Percentiles rank a stretch among this genome's conserved stretches.
Evolutionary conservation across 1,140 invertebrate species (phyloP).

Genomic region (Asbolus verrucosus): DNA sequence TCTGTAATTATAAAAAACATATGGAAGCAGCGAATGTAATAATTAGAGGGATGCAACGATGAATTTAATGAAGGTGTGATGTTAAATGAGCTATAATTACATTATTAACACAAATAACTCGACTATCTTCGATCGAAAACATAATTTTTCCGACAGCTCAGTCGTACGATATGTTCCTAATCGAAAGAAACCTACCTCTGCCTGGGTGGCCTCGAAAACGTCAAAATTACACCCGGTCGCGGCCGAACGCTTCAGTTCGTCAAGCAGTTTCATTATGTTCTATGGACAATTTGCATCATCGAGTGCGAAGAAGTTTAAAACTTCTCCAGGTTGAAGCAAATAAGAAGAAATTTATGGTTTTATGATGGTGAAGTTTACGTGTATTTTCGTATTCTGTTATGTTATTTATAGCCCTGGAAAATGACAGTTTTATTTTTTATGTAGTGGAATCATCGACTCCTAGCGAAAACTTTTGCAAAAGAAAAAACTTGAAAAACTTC

Average conservation of each 20-base stretch:
- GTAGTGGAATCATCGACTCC: background rate
- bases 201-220: conserved; percentile 13
- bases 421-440: conserved; percentile 23
- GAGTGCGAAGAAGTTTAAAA: conserved; percentile 9
- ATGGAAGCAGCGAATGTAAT: background rate
- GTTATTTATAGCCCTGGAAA: conserved; percentile 13
- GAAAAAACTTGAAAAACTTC: too few relatives aligned
- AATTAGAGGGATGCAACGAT: conserved; percentile 29
- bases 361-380: conserved; percentile 14
- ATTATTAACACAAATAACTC: conserved; percentile 35
- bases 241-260: background rate
- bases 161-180: conserved; percentile 12
- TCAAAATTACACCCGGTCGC: conserved; percentile 3
- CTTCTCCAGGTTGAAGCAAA: background rate
- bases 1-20: conserved; percentile 23
- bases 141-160: conserved; percentile 26
- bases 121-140: conserved; percentile 34
- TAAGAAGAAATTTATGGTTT: background rate
- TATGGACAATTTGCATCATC: conserved; percentile 5
- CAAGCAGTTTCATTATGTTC: background rate
- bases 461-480: background rate
- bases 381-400: conserved; percentile 15
- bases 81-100: conserved; percentile 34
- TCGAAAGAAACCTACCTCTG: background rate
- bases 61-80: conserved; percentile 31